Base-by-base conservation (phyloP, 2,797 vertebrate species). In the Aulostomus chinensis region DNA sequence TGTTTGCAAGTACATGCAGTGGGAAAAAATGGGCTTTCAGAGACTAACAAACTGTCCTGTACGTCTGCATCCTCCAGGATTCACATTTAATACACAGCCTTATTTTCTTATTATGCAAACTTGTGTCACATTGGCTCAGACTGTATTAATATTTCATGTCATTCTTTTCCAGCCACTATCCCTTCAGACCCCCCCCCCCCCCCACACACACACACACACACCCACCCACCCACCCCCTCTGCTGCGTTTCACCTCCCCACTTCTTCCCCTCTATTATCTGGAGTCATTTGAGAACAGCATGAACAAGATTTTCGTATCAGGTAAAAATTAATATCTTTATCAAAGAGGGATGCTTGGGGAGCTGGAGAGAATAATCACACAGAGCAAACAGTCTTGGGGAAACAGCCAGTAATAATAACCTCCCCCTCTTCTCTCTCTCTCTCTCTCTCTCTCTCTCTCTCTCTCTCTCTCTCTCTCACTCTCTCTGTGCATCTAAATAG, bases 311-410 rank as follows among this genome's bases (percentile, higher is more conserved):
- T 86, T 87, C 85, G 82, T 88, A 88, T 89, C 78, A 78, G 83
- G 78, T 84, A 85, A 87, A 86, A n/a, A n/a, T 88, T 69, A 86
- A 87, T 88, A 87, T 88, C 81, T 87, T 85, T 83, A 86, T 87
- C 76, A 72, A 73, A 39, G 64, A 61, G 71, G 77, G 71, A 80
- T 73, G 77, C 73, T 77, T 25, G 0, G 78, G 75, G 79, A 84
- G 73, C 66, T 61, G 52, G 72, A 81, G 83, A 85, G 80, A 87
- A 86, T 86, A 85, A 89, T 87, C 84, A 84, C 80, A 81, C 73
- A 78, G 70, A 75, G 78, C 80, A 85, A 88, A 89, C 81, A 86
- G 76, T 76, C 67, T 63, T 52, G 59, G 49, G 64, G 73, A 85
- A 80, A 83, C 80, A 81, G 61, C 83, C 73, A 37, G 58, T 80